Percentiles rank a stretch among this genome's conserved stretches.
These are phyloP conservation scores for Xerus inauris DNA, from an alignment of 2,113 vertebrate genomes.

Conservation along the genomic window DNA sequence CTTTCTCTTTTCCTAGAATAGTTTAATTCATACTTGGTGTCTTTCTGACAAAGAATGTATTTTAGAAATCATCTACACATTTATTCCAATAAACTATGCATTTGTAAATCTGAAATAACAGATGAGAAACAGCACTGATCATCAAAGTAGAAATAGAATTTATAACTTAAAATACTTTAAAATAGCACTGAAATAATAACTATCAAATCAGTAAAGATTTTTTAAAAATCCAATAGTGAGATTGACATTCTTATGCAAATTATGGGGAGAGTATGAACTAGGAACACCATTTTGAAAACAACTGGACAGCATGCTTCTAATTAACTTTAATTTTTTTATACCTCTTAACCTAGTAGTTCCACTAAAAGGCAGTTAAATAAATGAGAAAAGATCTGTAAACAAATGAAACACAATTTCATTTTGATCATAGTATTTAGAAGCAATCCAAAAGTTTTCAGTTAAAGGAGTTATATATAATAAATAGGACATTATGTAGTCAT, in stretches of 20 bases:
- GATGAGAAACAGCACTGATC: background rate
- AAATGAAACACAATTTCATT: background rate
- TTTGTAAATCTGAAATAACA: conserved; percentile 8
- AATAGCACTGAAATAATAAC: background rate
- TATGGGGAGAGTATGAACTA: background rate
- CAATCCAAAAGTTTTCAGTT: background rate
- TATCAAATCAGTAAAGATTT: background rate
- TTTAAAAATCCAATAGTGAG: background rate
- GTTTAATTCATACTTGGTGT: background rate
- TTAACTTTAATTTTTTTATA: background rate
- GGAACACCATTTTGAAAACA: background rate
- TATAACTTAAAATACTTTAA: background rate
- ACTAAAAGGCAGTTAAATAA: background rate
- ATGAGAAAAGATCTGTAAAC: background rate
- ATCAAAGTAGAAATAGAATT: background rate
- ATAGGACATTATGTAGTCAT: background rate
- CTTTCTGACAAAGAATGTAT: conserved; percentile 5
- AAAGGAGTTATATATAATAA: background rate
- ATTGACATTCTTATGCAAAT: background rate
- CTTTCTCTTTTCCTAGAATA: conserved; percentile 5
- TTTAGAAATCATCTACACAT: background rate
- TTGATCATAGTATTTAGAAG: background rate
- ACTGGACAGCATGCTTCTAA: background rate
- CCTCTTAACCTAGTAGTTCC: background rate
- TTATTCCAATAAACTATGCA: background rate